These are phyloP conservation scores for Nycticorax nycticorax DNA, from an alignment of 2,113 vertebrate species.

Conservation along the genomic window DNA sequence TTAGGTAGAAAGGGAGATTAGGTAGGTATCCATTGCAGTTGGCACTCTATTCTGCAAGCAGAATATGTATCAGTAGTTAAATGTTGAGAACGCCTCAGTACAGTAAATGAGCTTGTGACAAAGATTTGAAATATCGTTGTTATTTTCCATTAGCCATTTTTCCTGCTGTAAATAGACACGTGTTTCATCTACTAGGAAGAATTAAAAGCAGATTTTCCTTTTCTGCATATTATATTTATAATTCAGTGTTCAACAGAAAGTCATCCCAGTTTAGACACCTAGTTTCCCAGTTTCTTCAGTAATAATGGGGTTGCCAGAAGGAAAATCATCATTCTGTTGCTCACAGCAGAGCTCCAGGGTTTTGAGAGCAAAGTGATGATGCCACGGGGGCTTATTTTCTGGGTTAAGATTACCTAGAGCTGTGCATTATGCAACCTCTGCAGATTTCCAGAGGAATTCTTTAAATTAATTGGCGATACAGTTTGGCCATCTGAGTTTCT, in stretches of 20 bases:
- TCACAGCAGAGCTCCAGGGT: neutral
- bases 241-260: neutral
- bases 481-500: neutral
- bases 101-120: neutral
- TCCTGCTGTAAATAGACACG: neutral
- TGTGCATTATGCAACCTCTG: neutral
- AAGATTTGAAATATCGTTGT: neutral
- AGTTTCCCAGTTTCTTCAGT: neutral
- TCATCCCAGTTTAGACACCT: neutral
- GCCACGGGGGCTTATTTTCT: neutral
- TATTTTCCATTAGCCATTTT: neutral
- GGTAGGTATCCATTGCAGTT: neutral
- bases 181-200: neutral
- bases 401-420: neutral
- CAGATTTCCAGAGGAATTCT: neutral
- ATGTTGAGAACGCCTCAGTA: neutral
- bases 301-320: neutral
- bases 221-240: neutral
- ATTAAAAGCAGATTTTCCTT: neutral
- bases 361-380: neutral
- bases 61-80: neutral
- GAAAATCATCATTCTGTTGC: neutral
- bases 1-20: neutral
- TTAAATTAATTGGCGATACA: neutral
- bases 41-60: neutral